A percentile compares a stretch with the other conserved stretches of the same genome.
Conservation (phyloP, 2,113 vertebrate genomes). For the Suncus etruscus region DNA sequence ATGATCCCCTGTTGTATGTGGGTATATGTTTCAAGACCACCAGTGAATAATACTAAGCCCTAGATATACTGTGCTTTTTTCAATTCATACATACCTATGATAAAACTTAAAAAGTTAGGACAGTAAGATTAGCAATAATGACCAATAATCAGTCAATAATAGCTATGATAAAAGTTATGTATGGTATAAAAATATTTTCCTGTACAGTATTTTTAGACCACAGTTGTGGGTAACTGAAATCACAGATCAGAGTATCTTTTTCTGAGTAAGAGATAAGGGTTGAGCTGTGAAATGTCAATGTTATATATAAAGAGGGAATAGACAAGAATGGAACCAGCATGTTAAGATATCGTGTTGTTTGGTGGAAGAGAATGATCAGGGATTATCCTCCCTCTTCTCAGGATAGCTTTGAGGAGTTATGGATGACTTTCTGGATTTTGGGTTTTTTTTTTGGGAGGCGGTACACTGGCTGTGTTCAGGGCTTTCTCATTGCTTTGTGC, state of each 20-base stretch:
- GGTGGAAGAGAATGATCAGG: not conserved
- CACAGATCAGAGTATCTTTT: not conserved
- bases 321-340: not conserved
- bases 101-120: not conserved
- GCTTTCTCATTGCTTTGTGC: too few relatives aligned
- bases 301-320: not conserved
- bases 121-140: not conserved
- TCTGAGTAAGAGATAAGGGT: constrained; percentile 43
- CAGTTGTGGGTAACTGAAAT: not conserved
- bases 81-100: not conserved
- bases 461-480: too few relatives aligned
- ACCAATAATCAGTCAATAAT: not conserved
- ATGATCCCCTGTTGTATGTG: not conserved
- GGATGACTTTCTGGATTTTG: not conserved
- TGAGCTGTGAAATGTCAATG: not conserved
- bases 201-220: not conserved
- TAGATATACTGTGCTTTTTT: not conserved
- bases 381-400: not conserved
- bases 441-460: too few relatives aligned
- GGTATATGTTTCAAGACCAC: not conserved
- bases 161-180: not conserved
- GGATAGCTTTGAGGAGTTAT: not conserved
- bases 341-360: too few relatives aligned
- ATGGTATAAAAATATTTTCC: not conserved
- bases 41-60: not conserved